Evolutionary conservation across 2,113 vertebrate species (phyloP).

Genomic region (Ceyx cyanopectus): DNA sequence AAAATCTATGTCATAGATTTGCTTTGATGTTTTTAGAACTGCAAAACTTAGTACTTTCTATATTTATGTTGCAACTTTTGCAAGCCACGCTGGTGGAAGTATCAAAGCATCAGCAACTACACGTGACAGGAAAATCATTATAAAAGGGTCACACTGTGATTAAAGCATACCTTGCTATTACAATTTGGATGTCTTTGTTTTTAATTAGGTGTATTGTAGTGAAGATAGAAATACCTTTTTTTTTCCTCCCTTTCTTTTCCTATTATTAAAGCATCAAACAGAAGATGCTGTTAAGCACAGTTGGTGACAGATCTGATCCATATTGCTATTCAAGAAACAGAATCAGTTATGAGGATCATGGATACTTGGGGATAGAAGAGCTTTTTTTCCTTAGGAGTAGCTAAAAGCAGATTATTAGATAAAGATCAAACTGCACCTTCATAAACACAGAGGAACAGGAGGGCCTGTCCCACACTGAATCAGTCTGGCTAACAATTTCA

Average conservation of each 20-base stretch:
- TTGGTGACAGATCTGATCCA: neutral
- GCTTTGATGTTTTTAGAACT: slow-evolving; percentile 12
- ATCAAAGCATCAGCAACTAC: slow-evolving; percentile 47
- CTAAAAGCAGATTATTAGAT: neutral
- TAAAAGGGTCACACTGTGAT: slow-evolving; percentile 10
- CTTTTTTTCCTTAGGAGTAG: neutral
- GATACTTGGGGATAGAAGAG: neutral
- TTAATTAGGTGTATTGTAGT: slow-evolving; percentile 8
- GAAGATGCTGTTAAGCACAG: neutral
- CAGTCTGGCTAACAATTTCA: neutral
- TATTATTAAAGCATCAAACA: neutral
- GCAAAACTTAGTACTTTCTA: neutral
- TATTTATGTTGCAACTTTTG: neutral
- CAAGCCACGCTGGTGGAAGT: neutral
- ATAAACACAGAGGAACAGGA: neutral
- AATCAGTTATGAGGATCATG: fast-evolving
- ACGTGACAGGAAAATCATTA: slow-evolving; percentile 8
- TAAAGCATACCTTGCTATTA: slow-evolving; percentile 16
- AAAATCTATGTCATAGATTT: slow-evolving; percentile 3
- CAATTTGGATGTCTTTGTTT: neutral
- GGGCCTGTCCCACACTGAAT: fast-evolving
- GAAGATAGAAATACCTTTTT: neutral
- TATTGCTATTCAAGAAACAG: neutral
- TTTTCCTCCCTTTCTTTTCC: neutral
- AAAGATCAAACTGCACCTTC: neutral